A percentile compares a stretch with the other conserved stretches of the same genome.
These are phyloP conservation scores for Diadumene lineata DNA, from an alignment of 92 coral and sea anemone species.

Conservation along the genomic window DNA sequence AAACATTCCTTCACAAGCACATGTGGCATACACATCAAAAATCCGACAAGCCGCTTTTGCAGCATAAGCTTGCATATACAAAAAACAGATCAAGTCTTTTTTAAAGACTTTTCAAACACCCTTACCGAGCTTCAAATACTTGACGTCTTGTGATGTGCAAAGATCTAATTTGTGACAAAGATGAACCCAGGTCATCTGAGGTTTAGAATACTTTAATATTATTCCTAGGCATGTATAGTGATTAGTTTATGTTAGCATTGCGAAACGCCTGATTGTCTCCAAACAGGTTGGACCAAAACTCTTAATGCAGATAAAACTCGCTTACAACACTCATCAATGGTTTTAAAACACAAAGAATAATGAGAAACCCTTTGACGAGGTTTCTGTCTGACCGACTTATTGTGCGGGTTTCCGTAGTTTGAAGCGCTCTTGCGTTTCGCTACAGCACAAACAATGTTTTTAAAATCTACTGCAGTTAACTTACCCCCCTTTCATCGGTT, in stretches of 20 bases:
- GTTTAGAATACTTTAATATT: conserved; percentile 47
- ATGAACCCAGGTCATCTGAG: conserved; percentile 51
- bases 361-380: conserved; percentile 23
- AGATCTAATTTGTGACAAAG: conserved; percentile 38
- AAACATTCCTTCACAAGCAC: conserved; percentile 55
- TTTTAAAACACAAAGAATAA: conserved; percentile 21
- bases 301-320: conserved; percentile 24
- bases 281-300: conserved; percentile 29
- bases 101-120: conserved; percentile 30
- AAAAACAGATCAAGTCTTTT: conserved; percentile 30
- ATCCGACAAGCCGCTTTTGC: conserved; percentile 40
- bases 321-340: conserved; percentile 1
- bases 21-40: conserved; percentile 44
- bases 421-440: conserved; percentile 32
- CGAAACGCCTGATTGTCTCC: conserved; percentile 31
- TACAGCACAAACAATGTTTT: conserved; percentile 22
- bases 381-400: conserved; percentile 27
- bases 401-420: conserved; percentile 30
- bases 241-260: conserved; percentile 51
- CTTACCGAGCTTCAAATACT: conserved; percentile 26
- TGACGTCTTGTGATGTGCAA: conserved; percentile 23
- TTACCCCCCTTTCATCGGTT: conserved; percentile 66
- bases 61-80: conserved; percentile 33
- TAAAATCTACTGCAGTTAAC: conserved; percentile 29
- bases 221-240: conserved; percentile 26